phyloP scores from a whole-genome alignment of 2,888 invertebrate species.

The Aelia acuminata region DNA sequence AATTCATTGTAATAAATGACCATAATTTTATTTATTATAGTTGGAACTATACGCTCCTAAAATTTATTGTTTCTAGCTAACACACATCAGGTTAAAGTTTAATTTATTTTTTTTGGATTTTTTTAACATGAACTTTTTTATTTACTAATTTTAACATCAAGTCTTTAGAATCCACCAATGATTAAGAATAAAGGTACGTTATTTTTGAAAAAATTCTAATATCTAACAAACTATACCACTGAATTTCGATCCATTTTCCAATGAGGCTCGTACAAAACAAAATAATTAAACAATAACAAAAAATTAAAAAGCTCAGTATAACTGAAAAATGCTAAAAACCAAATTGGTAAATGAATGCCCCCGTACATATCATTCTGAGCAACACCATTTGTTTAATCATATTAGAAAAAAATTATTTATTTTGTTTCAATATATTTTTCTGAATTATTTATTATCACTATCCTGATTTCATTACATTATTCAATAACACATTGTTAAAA shows the following conservation, averaged over 20 bases:
- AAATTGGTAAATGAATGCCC: conserved; percentile 21
- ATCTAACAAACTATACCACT: background rate
- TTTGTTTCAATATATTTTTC: conserved; percentile 7
- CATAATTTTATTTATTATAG: background rate
- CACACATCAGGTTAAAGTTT: conserved; percentile 23
- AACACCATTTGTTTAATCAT: background rate
- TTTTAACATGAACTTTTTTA: conserved; percentile 3
- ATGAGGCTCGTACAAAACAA: conserved; percentile 43
- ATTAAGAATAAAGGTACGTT: background rate
- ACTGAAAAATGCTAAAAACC: conserved; percentile 22
- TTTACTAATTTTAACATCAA: conserved; percentile 14
- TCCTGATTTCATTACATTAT: background rate
- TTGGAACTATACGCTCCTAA: background rate
- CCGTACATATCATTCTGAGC: conserved; percentile 27
- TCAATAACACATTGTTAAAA: background rate
- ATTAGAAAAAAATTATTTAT: background rate
- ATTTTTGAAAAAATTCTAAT: conserved; percentile 18
- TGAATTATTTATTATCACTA: background rate
- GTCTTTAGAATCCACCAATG: background rate
- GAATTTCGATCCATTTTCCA: conserved; percentile 33
- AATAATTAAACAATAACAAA: background rate
- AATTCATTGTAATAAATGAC: conserved; percentile 3
- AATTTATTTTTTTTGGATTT: background rate
- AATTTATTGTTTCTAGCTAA: conserved; percentile 23
- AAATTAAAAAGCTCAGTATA: conserved; percentile 1